Evolutionary conservation across 1,140 invertebrate species (phyloP).

Genomic region (Drosophila bifasciata): DNA sequence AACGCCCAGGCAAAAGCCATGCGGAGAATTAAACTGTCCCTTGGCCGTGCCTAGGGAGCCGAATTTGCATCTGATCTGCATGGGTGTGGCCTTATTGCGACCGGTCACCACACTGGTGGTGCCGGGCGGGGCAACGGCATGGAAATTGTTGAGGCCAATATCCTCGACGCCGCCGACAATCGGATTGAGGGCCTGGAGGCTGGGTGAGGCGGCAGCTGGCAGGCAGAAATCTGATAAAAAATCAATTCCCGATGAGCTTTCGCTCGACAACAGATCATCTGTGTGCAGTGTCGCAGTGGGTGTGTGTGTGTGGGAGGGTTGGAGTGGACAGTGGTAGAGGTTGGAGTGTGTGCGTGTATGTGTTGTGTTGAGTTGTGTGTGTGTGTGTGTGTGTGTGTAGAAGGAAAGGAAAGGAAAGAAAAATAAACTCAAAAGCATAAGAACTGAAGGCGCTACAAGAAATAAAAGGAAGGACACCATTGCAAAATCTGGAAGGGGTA

Average conservation of each 20-base stretch:
- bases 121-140: conserved; percentile 70
- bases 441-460: conserved; percentile 11
- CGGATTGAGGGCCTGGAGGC: conserved; percentile 85
- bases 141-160: conserved; percentile 69
- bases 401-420: conserved; percentile 22
- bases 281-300: conserved; percentile 18
- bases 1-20: conserved; percentile 97
- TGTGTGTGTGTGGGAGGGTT: conserved; percentile 20
- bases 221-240: conserved; percentile 84
- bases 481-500: no score
- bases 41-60: conserved; percentile 95
- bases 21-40: conserved; percentile 97
- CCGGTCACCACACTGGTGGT: conserved; percentile 85
- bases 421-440: conserved; percentile 39
- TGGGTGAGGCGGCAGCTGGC: conserved; percentile 87
- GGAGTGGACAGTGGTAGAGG: conserved; percentile 13
- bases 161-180: conserved; percentile 75
- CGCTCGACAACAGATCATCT: conserved; percentile 84
- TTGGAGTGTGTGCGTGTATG: conserved; percentile 5
- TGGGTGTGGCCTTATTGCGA: conserved; percentile 90
- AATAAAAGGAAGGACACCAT: no score
- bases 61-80: conserved; percentile 96
- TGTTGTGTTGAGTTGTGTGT: conserved; percentile 11
- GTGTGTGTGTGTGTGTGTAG: conserved; percentile 11
- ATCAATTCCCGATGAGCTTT: conserved; percentile 85